Percentiles rank a stretch among this genome's conserved stretches.
Evolutionary conservation across 1,140 invertebrate species (phyloP).

Genomic region (Cyclina sinensis): DNA sequence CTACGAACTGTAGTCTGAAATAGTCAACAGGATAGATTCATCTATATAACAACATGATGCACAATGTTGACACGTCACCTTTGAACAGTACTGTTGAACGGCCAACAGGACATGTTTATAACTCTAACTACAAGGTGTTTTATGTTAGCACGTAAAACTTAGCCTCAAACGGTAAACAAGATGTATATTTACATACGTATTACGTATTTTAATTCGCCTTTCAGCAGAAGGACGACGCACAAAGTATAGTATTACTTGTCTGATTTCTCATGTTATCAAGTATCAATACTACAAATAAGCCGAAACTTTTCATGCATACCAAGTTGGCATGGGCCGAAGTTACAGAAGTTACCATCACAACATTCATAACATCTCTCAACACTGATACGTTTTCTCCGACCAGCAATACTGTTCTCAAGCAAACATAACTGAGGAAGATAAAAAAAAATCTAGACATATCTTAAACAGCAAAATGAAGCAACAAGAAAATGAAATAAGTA

Average conservation of each 20-base stretch:
- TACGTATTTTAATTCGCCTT: no score
- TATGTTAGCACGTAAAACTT: constrained; percentile 32
- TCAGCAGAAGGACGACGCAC: no score
- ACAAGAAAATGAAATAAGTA: no score
- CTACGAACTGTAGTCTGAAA: constrained; percentile 36
- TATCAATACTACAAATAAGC: not conserved
- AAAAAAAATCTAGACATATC: no score
- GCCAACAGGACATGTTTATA: not conserved
- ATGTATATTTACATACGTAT: no score
- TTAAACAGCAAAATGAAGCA: no score
- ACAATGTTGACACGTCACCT: constrained; percentile 32
- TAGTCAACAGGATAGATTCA: constrained; percentile 14
- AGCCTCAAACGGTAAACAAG: no score
- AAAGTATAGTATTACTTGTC: no score
- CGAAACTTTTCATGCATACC: constrained; percentile 17
- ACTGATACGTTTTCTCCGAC: constrained; percentile 21
- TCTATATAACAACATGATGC: constrained; percentile 11
- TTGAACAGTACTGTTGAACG: constrained; percentile 41
- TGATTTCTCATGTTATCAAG: no score
- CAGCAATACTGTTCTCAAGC: constrained; percentile 36
- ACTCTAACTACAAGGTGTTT: not conserved
- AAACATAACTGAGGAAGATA: constrained; percentile 16
- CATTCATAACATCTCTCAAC: constrained; percentile 45
- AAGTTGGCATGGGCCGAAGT: constrained; percentile 44
- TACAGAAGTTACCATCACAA: constrained; percentile 61